A percentile compares a stretch with the other conserved stretches of the same genome.
These are phyloP conservation scores for Allygus modestus DNA, from an alignment of 2,888 invertebrate genomes.

Conservation along the genomic window DNA sequence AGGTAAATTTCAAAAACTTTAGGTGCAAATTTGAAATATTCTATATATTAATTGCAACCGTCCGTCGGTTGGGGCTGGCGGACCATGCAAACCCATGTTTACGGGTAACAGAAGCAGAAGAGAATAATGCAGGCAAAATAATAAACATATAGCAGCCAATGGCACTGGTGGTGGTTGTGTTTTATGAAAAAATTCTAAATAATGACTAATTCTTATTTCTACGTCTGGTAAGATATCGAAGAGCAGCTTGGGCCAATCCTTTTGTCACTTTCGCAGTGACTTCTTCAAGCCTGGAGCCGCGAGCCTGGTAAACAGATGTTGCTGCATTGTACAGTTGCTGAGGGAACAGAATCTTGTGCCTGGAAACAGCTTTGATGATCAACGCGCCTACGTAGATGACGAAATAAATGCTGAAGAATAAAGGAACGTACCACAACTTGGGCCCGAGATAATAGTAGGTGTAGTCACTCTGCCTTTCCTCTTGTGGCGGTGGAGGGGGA, in stretches of 20 bases:
- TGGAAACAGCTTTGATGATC: constrained; percentile 84
- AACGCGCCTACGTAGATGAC: constrained; percentile 83
- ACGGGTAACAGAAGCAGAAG: too few species aligned
- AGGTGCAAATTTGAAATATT: too few species aligned
- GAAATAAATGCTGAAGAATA: constrained; percentile 85
- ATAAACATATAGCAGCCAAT: too few species aligned
- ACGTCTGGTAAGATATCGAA: not conserved
- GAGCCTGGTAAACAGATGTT: constrained; percentile 65
- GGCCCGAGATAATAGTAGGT: constrained; percentile 87
- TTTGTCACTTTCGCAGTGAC: constrained; percentile 15
- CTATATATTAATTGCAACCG: too few species aligned
- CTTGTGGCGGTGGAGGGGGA: constrained; percentile 50
- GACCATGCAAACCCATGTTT: too few species aligned
- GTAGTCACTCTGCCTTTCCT: constrained; percentile 74
- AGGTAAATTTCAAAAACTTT: too few species aligned
- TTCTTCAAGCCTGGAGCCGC: not conserved
- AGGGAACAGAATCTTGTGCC: constrained; percentile 82
- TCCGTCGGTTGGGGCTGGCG: too few species aligned
- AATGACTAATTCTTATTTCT: not conserved
- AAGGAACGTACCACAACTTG: constrained; percentile 85
- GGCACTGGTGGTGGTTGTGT: too few species aligned
- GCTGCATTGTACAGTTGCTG: constrained; percentile 67
- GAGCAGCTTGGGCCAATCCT: constrained; percentile 15
- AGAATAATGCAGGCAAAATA: too few species aligned
- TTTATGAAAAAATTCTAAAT: too few species aligned